phyloP scores from a whole-genome alignment of 2,797 vertebrate genomes.

The Emydoidea blandingii region DNA sequence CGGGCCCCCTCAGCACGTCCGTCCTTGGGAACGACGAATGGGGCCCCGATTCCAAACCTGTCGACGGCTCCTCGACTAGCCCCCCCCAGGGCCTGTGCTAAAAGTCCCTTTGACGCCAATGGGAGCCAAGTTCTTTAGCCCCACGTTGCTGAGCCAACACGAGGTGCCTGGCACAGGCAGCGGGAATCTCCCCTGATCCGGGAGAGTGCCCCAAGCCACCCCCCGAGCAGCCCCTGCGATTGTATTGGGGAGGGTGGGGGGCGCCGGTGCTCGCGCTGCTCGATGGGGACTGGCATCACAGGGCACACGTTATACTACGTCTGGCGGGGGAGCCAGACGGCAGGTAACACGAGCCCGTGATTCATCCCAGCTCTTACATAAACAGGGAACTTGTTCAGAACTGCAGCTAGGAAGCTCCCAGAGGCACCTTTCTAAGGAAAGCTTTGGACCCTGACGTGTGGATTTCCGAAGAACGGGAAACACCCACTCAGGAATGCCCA shows the following conservation, averaged over 20 bases:
- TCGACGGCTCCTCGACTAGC: too few species aligned
- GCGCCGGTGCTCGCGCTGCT: rapidly evolving
- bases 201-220: background rate
- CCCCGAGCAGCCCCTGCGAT: background rate
- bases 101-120: background rate
- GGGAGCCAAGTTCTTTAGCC: rapidly evolving
- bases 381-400: rapidly evolving
- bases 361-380: background rate
- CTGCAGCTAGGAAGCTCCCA: background rate
- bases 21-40: background rate
- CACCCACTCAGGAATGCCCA: background rate
- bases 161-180: background rate
- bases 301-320: background rate
- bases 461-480: background rate
- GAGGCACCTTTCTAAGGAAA: background rate
- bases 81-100: background rate
- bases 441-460: rapidly evolving
- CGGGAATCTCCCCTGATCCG: background rate
- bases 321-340: background rate
- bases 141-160: background rate
- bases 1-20: background rate
- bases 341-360: background rate
- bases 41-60: background rate
- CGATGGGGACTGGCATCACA: background rate
- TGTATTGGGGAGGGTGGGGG: background rate